Conservation (phyloP, 2,113 vertebrate genomes). For the Dascyllus trimaculatus region DNA sequence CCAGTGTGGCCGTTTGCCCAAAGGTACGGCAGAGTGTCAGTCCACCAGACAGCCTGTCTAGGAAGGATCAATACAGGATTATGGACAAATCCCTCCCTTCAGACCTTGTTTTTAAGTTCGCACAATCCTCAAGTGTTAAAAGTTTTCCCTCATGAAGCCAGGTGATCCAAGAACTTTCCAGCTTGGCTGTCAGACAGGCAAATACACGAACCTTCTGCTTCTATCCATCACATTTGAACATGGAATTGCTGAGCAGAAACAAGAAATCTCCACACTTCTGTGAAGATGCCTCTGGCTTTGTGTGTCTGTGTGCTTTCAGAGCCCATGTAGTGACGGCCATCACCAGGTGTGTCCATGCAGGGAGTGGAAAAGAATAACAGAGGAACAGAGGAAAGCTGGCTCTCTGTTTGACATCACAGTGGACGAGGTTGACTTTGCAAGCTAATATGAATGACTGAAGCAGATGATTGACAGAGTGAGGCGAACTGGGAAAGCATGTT, state of each 20-base stretch:
- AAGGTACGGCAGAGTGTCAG: constrained; percentile 64
- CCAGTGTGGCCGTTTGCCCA: constrained; percentile 46
- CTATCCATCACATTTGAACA: constrained; percentile 21
- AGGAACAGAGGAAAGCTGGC: constrained; percentile 41
- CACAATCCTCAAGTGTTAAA: constrained; percentile 51
- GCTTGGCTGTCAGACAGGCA: constrained; percentile 5
- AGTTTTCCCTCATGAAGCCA: constrained; percentile 37
- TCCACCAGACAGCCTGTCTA: constrained; percentile 65
- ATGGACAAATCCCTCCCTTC: constrained; percentile 57
- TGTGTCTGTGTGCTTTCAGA: background rate
- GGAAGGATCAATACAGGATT: constrained; percentile 67
- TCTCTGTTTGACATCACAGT: constrained; percentile 50
- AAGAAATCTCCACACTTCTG: constrained; percentile 5
- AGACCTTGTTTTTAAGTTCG: constrained; percentile 55
- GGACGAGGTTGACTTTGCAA: constrained; percentile 38
- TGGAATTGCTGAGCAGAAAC: constrained; percentile 3
- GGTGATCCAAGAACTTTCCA: constrained; percentile 32
- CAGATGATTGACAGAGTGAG: constrained; percentile 55
- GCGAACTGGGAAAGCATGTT: background rate
- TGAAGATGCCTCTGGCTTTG: constrained; percentile 6
- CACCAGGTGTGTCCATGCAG: constrained; percentile 48
- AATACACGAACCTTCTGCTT: background rate
- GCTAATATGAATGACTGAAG: constrained; percentile 48
- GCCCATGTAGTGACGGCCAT: constrained; percentile 24
- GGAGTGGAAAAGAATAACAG: constrained; percentile 54